These are phyloP conservation scores for Cydia strobilella DNA, from an alignment of 1,140 invertebrate genomes.

Conservation along the genomic window DNA sequence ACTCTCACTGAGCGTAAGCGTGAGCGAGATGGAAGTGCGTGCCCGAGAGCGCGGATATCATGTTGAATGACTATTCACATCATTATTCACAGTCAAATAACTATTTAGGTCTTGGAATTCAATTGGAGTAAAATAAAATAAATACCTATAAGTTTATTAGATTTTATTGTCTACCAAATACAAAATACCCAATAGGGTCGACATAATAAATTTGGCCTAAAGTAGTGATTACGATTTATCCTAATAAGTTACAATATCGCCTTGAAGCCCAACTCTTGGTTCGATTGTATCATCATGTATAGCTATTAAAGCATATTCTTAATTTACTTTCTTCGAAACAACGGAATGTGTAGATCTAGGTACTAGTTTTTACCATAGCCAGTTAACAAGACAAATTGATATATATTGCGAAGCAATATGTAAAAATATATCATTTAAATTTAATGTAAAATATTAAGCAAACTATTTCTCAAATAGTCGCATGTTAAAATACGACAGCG, in stretches of 20 bases:
- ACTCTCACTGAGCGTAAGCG: too few relatives aligned
- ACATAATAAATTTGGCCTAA: constrained; percentile 9
- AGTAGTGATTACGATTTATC: neutral
- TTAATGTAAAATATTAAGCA: neutral
- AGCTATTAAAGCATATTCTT: too few relatives aligned
- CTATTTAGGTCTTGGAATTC: neutral
- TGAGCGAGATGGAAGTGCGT: too few relatives aligned
- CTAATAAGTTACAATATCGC: neutral
- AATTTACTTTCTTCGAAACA: neutral
- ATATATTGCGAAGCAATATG: neutral
- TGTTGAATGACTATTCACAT: too few relatives aligned
- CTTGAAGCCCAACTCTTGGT: neutral
- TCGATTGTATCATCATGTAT: too few relatives aligned
- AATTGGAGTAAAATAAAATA: neutral
- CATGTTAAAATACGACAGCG: neutral
- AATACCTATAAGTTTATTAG: neutral
- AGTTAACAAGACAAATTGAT: neutral
- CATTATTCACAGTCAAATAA: too few relatives aligned
- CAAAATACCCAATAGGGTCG: constrained; percentile 22
- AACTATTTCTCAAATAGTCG: neutral
- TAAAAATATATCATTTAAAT: neutral
- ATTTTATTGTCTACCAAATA: constrained; percentile 19
- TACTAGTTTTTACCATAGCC: neutral
- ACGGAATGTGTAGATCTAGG: neutral
- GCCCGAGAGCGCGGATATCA: too few relatives aligned